Percentiles rank a stretch among this genome's conserved stretches.
Evolutionary conservation across 2,797 vertebrate species (phyloP).

Genomic region (Ambastaia sidthimunki): DNA sequence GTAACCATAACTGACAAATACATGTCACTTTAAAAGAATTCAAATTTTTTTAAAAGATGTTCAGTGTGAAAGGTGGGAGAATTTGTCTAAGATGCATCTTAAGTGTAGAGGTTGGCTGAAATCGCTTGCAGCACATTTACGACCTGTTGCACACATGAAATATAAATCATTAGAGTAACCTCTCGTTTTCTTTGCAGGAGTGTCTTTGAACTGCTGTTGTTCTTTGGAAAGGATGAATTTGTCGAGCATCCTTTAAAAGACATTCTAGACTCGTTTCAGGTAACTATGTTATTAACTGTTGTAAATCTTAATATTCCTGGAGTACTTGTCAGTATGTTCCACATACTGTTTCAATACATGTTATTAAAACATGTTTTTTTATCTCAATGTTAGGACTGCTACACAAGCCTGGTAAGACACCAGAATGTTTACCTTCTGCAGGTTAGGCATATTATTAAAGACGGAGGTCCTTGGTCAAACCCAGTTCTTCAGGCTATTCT

Average conservation of each 20-base stretch:
- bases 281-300: conserved; percentile 67
- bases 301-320: neutral
- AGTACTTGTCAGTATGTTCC: neutral
- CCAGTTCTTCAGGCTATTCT: conserved; percentile 91
- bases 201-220: conserved; percentile 96
- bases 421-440: conserved; percentile 91
- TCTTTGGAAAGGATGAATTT: conserved; percentile 93
- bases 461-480: conserved; percentile 91
- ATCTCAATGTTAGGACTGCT: conserved; percentile 84
- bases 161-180: neutral
- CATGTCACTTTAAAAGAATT: too few species aligned
- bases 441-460: conserved; percentile 87
- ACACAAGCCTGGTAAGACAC: conserved; percentile 85
- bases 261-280: conserved; percentile 93
- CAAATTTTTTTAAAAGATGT: too few species aligned
- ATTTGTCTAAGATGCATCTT: too few species aligned
- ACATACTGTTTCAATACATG: neutral
- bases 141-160: neutral
- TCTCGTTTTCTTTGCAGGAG: conserved; percentile 79
- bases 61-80: too few species aligned
- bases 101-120: neutral
- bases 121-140: neutral
- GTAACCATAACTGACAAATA: too few species aligned
- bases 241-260: conserved; percentile 90
- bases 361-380: neutral